Base-by-base conservation (phyloP, 2,888 invertebrate species). In the Colostygia pectinataria region DNA sequence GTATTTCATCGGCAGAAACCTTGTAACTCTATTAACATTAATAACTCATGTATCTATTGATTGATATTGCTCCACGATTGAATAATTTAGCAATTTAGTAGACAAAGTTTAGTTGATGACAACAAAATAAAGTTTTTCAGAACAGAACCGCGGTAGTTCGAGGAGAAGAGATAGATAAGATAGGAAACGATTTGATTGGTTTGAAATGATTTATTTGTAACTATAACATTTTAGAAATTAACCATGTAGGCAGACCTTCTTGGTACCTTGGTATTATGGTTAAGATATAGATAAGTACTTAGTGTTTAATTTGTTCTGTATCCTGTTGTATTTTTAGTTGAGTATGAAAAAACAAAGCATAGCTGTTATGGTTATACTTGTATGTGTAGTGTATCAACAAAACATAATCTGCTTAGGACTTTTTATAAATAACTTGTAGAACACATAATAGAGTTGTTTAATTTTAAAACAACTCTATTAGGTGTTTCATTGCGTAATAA, bases 61-160 rank as follows among this genome's bases (percentile, higher is more conserved):
- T 73, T 68, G 64, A 69, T 71, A 67, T 75, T 74, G 62, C 68
- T 53, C 58, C 57, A 68, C 55, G 53, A 57, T 63, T 65, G 66
- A 67, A 74, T 73, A 66, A 57, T 62, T 68, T 63, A 58, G 53
- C 54, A 51, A 59, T 58, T 59, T 56, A 50, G 32, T 18, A 45
- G 12, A 27, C 45, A 32, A 51, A 37, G 32, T 48, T 12, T 38
- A 20, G 43, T 54, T 39, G 53, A 59, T 53, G 44, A 53, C 50
- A 52, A 60, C 61, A 62, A 52, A 48, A 64, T 62, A 29, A 38
- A 50, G 33, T 63, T 47, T 37, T 47, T 15, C 10, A 53, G 24
- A 59, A 9, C 23, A 15, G 18, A 12, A 24, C 37, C 51, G 46
- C 41, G 50, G 46, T 50, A 59, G 57, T 9, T n/a, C 15, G 6